Conservation (phyloP, 2,888 invertebrate species). For the Chelonus formosanus region DNA sequence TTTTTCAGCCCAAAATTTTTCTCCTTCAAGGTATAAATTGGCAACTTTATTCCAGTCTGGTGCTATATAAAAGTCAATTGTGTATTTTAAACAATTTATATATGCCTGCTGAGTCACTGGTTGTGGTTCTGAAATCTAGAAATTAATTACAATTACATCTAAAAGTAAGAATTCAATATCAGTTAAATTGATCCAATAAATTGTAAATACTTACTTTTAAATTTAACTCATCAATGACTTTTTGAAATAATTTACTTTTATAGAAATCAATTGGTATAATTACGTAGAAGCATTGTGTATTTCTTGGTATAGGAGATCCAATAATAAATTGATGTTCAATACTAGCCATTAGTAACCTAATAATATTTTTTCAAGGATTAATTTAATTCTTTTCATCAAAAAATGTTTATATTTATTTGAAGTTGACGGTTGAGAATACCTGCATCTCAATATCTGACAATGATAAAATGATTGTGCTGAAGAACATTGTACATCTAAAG, state of each 20-base stretch:
- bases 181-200: not conserved
- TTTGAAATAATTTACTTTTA: conserved; percentile 43
- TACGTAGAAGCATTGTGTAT: conserved; percentile 47
- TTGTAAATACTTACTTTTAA: conserved; percentile 42
- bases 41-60: conserved; percentile 59
- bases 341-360: not conserved
- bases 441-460: conserved; percentile 56
- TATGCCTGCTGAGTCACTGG: conserved; percentile 51
- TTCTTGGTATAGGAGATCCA: conserved; percentile 49
- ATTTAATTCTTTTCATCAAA: conserved; percentile 15
- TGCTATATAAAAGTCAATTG: conserved; percentile 54
- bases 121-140: conserved; percentile 45
- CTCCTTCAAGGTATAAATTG: conserved; percentile 49
- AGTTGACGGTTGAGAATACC: conserved; percentile 42
- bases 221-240: conserved; percentile 44
- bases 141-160: conserved; percentile 22
- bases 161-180: not conserved
- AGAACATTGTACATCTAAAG: conserved; percentile 46
- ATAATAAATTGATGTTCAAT: conserved; percentile 43
- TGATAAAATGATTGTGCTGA: conserved; percentile 53
- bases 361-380: conserved; percentile 12
- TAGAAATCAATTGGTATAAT: conserved; percentile 45
- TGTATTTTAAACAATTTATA: conserved; percentile 55
- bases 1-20: conserved; percentile 48
- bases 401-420: conserved; percentile 4